phyloP scores from a whole-genome alignment of 2,888 invertebrate genomes.

The Neuroscelio doddi region DNA sequence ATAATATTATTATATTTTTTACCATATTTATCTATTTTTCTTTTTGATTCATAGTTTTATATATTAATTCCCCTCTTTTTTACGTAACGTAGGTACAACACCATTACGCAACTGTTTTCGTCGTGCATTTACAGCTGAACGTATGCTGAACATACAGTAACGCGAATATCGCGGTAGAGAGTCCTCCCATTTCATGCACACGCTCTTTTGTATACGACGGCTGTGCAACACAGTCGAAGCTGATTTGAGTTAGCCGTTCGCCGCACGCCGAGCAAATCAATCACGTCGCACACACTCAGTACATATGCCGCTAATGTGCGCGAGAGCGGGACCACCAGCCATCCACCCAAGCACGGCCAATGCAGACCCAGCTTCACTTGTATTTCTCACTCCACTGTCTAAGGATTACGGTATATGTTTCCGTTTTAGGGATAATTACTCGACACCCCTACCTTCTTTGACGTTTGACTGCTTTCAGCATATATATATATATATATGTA shows the following conservation, averaged over 20 bases:
- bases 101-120: too few relatives aligned
- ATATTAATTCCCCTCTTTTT: too few relatives aligned
- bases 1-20: too few relatives aligned
- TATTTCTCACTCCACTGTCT: slow-evolving; percentile 28
- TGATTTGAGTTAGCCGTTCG: slow-evolving; percentile 52
- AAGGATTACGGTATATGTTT: slow-evolving; percentile 58
- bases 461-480: slow-evolving; percentile 25
- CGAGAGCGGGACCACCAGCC: slow-evolving; percentile 57
- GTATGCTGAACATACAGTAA: too few relatives aligned
- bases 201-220: slow-evolving; percentile 25
- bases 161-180: background rate
- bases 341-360: slow-evolving; percentile 38
- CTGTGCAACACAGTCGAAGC: slow-evolving; percentile 38
- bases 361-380: slow-evolving; percentile 3
- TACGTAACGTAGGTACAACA: too few relatives aligned
- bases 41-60: too few relatives aligned
- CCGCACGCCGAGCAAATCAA: slow-evolving; percentile 66
- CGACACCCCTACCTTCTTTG: slow-evolving; percentile 32
- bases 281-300: slow-evolving; percentile 67
- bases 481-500: slow-evolving; percentile 20
- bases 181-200: slow-evolving; percentile 34
- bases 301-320: slow-evolving; percentile 68
- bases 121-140: too few relatives aligned
- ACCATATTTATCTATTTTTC: too few relatives aligned
- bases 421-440: slow-evolving; percentile 62